Evolutionary conservation across 2,113 vertebrate genomes (phyloP).

Genomic region (Formicarius rufipectus): DNA sequence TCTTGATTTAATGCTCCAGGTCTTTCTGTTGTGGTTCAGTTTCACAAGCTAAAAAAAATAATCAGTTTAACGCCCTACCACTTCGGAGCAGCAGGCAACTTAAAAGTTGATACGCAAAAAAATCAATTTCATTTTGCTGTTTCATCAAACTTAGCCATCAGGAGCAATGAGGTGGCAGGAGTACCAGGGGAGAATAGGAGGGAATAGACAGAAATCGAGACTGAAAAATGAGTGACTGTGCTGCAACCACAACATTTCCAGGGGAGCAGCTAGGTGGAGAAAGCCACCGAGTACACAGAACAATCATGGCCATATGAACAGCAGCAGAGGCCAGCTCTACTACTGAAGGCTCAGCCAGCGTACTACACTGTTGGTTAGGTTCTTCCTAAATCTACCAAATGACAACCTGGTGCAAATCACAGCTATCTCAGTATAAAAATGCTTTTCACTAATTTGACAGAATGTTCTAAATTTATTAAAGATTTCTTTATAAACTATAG

Average conservation of each 20-base stretch:
- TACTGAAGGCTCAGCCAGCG: background rate
- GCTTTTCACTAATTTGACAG: background rate
- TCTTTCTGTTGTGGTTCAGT: background rate
- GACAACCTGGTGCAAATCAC: background rate
- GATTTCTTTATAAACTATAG: background rate
- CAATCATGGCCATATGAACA: background rate
- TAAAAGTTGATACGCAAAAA: background rate
- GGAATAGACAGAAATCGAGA: accelerated
- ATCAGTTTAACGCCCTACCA: background rate
- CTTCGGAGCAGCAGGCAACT: background rate
- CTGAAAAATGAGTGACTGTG: background rate
- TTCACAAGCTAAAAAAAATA: background rate
- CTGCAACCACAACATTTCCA: background rate
- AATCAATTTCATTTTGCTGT: background rate
- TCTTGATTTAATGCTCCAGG: background rate
- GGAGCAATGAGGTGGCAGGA: background rate
- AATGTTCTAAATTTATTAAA: background rate
- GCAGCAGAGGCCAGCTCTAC: background rate
- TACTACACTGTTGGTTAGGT: background rate
- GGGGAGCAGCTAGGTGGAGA: background rate
- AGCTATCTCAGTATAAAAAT: background rate
- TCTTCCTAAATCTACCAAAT: background rate
- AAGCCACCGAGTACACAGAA: background rate
- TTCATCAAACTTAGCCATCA: background rate
- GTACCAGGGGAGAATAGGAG: background rate